Evolutionary conservation across 2,113 vertebrate genomes (phyloP).

Genomic region (Odocoileus hemionus): DNA sequence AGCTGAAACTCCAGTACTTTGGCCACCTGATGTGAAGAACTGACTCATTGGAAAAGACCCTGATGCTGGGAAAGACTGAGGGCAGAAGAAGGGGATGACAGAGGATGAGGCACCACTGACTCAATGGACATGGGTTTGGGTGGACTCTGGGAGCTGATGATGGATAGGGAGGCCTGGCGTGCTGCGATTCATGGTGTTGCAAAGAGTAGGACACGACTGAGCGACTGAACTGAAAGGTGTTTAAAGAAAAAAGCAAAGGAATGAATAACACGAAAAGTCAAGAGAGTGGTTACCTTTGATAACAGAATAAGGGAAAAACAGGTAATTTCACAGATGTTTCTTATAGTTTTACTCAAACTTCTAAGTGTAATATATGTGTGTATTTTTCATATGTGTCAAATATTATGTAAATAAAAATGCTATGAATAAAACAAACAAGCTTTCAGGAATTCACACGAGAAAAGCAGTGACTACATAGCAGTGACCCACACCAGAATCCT

Average conservation of each 20-base stretch:
- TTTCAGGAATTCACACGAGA: not conserved
- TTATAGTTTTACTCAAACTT: not conserved
- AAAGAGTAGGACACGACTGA: fast-evolving
- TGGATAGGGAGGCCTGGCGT: not conserved
- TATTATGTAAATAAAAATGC: not conserved
- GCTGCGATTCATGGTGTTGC: not conserved
- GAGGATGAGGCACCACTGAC: not conserved
- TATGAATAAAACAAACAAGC: not conserved
- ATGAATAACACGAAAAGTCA: not conserved
- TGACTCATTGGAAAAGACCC: not conserved
- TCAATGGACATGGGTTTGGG: not conserved
- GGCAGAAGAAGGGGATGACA: not conserved
- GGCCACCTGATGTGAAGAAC: not conserved
- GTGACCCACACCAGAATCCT: not conserved
- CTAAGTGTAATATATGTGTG: not conserved
- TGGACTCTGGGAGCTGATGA: not conserved
- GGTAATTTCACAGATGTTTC: not conserved
- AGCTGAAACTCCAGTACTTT: not conserved
- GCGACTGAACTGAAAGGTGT: not conserved
- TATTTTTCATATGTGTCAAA: not conserved
- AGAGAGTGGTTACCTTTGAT: not conserved
- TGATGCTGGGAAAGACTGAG: not conserved
- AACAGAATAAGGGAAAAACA: not conserved
- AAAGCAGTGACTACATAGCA: not conserved
- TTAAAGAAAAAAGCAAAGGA: not conserved